Conservation (phyloP, 2,888 invertebrate genomes). For the Hymenopus coronatus region DNA sequence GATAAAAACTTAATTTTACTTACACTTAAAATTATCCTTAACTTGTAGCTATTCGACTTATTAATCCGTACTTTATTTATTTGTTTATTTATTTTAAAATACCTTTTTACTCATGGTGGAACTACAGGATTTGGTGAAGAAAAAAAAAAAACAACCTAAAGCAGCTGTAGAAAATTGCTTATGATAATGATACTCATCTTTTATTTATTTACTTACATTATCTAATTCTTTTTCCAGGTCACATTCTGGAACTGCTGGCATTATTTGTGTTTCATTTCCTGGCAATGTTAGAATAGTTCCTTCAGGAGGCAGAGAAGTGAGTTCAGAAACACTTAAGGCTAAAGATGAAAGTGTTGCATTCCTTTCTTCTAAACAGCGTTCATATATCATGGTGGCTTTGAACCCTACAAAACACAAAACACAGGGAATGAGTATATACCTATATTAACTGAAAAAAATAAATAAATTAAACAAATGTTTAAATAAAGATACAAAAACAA, state of each 20-base stretch:
- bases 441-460: neutral
- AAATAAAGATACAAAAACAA: too few species aligned
- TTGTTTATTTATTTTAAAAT: too few species aligned
- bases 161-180: too few species aligned
- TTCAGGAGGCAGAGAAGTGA: conserved; percentile 54
- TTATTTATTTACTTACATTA: conserved; percentile 64
- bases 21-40: too few species aligned
- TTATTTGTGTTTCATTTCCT: conserved; percentile 57
- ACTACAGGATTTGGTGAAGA: too few species aligned
- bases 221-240: conserved; percentile 82
- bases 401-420: conserved; percentile 55
- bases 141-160: too few species aligned
- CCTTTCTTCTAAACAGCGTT: conserved; percentile 65
- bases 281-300: conserved; percentile 57
- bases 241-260: conserved; percentile 70
- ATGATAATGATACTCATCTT: neutral
- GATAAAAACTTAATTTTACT: too few species aligned
- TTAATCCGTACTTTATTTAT: too few species aligned
- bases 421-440: neutral
- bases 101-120: too few species aligned
- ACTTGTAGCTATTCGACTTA: too few species aligned
- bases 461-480: neutral
- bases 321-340: conserved; percentile 53
- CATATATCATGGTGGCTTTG: conserved; percentile 82
- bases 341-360: conserved; percentile 59